phyloP scores from a whole-genome alignment of 2,797 vertebrate species.

The Benthosema pterotum region DNA sequence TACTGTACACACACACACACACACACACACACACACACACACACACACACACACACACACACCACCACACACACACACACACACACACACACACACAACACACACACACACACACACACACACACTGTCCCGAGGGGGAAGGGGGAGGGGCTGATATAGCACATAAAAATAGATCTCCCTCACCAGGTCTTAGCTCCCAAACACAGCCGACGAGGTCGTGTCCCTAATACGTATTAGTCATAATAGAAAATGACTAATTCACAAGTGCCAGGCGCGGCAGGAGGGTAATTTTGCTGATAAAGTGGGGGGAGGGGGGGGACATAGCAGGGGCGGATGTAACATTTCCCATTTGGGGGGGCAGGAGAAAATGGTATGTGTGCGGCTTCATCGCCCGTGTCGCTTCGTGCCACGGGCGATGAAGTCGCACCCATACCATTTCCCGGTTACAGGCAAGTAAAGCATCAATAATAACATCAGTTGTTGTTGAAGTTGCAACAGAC shows the following conservation, averaged over 20 bases:
- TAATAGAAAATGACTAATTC: constrained; percentile 80
- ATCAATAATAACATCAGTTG: too few relatives aligned
- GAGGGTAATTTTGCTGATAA: constrained; percentile 79
- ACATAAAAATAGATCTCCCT: constrained; percentile 77
- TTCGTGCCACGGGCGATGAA: too few relatives aligned
- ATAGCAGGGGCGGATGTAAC: constrained; percentile 43
- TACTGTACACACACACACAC: neutral
- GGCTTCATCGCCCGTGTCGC: too few relatives aligned
- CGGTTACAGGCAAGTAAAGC: too few relatives aligned
- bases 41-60: too few relatives aligned
- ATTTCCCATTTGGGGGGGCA: too few relatives aligned
- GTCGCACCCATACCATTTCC: too few relatives aligned
- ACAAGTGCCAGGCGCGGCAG: constrained; percentile 59
- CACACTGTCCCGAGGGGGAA: too few relatives aligned
- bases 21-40: neutral
- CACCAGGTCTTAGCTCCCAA: constrained; percentile 61
- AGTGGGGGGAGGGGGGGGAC: constrained; percentile 33
- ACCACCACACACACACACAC: neutral
- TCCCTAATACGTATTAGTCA: constrained; percentile 39
- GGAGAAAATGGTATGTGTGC: too few relatives aligned
- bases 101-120: too few relatives aligned
- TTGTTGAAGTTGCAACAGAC: too few relatives aligned
- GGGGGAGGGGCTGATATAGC: constrained; percentile 65
- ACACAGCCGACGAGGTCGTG: constrained; percentile 73
- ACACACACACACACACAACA: neutral